Base-by-base conservation (phyloP, 1,140 invertebrate genomes). In the Eupristina koningsbergeri region DNA sequence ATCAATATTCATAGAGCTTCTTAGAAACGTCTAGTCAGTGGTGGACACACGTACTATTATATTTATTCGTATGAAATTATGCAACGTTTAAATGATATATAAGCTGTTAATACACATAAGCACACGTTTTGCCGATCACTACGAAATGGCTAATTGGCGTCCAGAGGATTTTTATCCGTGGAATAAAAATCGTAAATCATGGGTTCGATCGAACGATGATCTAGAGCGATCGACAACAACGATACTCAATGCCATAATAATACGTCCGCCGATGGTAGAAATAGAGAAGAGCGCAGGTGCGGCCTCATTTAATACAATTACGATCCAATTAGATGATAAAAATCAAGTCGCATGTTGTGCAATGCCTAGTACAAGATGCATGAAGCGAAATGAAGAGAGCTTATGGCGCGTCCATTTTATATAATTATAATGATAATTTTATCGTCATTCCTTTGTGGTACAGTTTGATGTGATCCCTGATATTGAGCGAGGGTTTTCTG, bases 271-370 rank as follows among this genome's bases (percentile, higher is more conserved):
- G 53, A 19, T 22, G 53, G 53, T 6, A 19, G 53, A 58, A 58
- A 58, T 26, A 22, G 50, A 34, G 1, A 31, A 6, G 15, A 67
- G 15, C 11, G 29, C 3, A 67, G 22, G 31, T 0, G 17, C 22
- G 34, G 69, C 39, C 69, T 73, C 39, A 47, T 47, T 29, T 45
- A 75, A 47, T 45, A 13, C 29, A 75, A 75, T 75, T 34, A 75
- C 17, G 29, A 47, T 3, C 29, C 47, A 75, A 75, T 50, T 75
- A 75, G 39, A 2, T 29, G 39, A 53, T 50, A 26, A 53, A 75
- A 19, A 53, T 45, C 41, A 19, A 31, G 63, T 19, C 63, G 63
- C 22, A 11, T 11, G 41, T 11, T 11, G 41, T 11, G 41, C 19
- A 17, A 13, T n/a, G 41, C 34, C 5, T 13, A 47, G 8, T 3